Conservation (phyloP, 2,888 invertebrate genomes). For the Andrena praecox region DNA sequence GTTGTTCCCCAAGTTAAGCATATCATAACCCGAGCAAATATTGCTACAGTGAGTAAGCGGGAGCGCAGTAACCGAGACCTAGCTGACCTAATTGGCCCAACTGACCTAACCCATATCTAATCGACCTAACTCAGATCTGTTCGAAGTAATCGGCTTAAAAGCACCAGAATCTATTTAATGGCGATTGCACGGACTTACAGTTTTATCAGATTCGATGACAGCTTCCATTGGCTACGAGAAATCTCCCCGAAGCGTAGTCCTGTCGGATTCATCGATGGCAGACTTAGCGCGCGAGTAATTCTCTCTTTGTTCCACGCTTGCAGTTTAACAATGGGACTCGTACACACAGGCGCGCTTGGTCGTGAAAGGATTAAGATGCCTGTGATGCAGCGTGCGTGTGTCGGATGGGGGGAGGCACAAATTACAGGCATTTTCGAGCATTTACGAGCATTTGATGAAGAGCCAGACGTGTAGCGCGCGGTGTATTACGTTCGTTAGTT, state of each 20-base stretch:
- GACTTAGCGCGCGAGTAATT: background rate
- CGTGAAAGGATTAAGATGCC: slow-evolving; percentile 20
- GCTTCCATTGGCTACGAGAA: background rate
- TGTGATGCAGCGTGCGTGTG: background rate
- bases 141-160: too few species aligned
- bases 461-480: background rate
- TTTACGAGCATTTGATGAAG: background rate
- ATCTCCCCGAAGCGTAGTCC: background rate
- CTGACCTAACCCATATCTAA: too few species aligned
- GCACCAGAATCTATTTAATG: background rate
- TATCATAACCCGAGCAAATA: too few species aligned
- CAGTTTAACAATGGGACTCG: slow-evolving; percentile 11
- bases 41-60: too few species aligned
- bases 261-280: background rate
- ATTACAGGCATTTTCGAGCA: slow-evolving; percentile 6
- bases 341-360: background rate
- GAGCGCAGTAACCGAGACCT: too few species aligned
- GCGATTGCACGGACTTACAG: background rate
- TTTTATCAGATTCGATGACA: slow-evolving; percentile 7
- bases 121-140: too few species aligned
- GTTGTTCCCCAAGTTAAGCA: too few species aligned
- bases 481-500: slow-evolving; percentile 36
- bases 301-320: slow-evolving; percentile 21
- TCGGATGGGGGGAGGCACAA: background rate
- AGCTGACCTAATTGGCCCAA: too few species aligned